Evolutionary conservation across 2,797 vertebrate genomes (phyloP).

Genomic region (Meda fulgida): DNA sequence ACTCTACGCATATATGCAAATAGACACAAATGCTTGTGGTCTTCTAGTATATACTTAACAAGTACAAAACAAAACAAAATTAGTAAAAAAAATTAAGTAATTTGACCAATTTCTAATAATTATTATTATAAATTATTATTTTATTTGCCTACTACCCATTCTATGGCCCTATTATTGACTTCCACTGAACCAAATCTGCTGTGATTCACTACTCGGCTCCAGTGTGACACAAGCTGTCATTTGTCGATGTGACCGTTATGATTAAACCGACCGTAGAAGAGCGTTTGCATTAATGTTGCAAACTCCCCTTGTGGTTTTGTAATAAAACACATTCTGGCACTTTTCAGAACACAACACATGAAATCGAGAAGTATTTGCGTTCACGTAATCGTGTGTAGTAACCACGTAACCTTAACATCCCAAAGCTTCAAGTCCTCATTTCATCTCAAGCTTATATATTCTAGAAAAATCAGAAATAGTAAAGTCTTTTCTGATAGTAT

Average conservation of each 20-base stretch:
- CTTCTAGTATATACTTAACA: not conserved
- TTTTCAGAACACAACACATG: not conserved
- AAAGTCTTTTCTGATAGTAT: conserved; percentile 39
- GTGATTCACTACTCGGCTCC: not conserved
- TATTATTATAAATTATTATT: not conserved
- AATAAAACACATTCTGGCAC: not conserved
- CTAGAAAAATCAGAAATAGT: not conserved
- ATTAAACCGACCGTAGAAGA: not conserved
- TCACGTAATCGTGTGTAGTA: not conserved
- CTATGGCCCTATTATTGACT: not conserved
- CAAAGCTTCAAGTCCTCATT: not conserved
- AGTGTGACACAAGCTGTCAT: not conserved
- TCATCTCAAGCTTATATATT: conserved; percentile 20
- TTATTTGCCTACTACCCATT: not conserved
- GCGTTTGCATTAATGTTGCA: not conserved
- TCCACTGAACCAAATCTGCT: not conserved
- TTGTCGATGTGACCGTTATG: not conserved
- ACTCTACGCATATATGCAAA: not conserved
- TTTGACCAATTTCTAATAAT: not conserved
- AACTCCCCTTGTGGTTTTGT: not conserved
- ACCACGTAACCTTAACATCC: too few species aligned
- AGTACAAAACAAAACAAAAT: not conserved
- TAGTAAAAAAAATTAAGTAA: too few species aligned
- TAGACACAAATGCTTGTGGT: too few species aligned
- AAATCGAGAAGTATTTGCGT: not conserved